Percentiles rank a stretch among this genome's conserved stretches.
These are phyloP conservation scores for Cyphomyrus discorhynchus DNA, from an alignment of 2,113 vertebrate genomes.

Conservation along the genomic window DNA sequence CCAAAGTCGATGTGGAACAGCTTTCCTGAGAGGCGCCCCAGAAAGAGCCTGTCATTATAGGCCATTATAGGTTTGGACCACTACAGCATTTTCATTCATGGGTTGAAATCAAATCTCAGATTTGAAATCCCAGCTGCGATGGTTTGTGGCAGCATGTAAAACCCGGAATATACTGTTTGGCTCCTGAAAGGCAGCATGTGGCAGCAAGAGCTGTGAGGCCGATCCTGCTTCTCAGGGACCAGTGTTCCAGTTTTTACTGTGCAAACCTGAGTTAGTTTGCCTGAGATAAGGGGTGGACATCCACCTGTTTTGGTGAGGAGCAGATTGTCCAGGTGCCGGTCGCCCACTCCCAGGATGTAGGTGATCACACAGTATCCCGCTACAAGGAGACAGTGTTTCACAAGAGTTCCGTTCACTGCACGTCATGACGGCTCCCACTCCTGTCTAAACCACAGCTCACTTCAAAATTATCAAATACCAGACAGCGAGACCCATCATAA, in stretches of 20 bases:
- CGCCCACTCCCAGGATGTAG: conserved; percentile 94
- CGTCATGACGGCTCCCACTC: not conserved
- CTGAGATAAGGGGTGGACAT: not conserved
- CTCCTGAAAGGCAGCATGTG: not conserved
- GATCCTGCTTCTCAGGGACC: not conserved
- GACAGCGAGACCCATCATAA: not conserved
- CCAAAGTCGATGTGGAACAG: conserved; percentile 99
- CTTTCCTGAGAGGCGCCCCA: conserved; percentile 66
- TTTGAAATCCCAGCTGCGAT: not conserved
- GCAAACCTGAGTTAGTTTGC: not conserved
- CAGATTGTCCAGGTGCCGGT: conserved; percentile 94
- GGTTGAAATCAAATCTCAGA: not conserved
- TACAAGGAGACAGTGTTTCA: conserved; percentile 36
- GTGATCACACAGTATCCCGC: conserved; percentile 98
- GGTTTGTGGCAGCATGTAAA: not conserved
- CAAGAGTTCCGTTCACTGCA: not conserved
- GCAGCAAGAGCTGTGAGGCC: not conserved
- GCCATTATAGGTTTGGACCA: not conserved
- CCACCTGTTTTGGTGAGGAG: conserved; percentile 85
- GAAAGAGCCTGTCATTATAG: not conserved
- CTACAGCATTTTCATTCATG: not conserved
- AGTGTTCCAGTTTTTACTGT: not conserved
- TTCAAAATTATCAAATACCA: not conserved
- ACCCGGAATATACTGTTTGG: not conserved
- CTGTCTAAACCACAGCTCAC: not conserved